Base-by-base conservation (phyloP, 2,113 vertebrate species). In the Engystomops pustulosus region DNA sequence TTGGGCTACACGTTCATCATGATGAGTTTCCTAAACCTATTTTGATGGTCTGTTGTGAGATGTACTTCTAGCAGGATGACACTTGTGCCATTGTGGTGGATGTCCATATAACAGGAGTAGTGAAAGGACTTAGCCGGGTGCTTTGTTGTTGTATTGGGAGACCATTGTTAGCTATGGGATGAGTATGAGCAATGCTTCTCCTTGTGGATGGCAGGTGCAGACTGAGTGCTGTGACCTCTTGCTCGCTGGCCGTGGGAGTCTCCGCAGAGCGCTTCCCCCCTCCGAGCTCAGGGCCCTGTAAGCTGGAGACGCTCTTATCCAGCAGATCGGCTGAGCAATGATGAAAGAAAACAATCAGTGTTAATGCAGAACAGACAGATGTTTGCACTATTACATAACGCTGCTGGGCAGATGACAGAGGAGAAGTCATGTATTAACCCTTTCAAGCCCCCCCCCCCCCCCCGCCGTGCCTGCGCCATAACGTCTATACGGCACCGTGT, bases 351-450 rank as follows among this genome's bases (percentile, higher is more conserved):
- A 84, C 82, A 85, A 70, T 85, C 62, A 78, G 72, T 15, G 62
- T 68, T 85, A 85, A 85, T 85, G 83, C 75, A 85, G 75, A 85
- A 79, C 83, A 85, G 74, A 51, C 74, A 85, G 83, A 85, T 85
- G 83, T 79, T 85, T 85, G 74, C 53, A 32, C 47, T 38, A 58
- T 85, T 85, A 69, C 62, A 85, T 85, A 79, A 85, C 30, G 49
- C 38, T 67, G 49, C 38, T 67, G 60, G 83, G 74, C 83, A 85
- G 83, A 85, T 85, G 34, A 58, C 32, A 10, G 30, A 53, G n/a
- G n/a, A 76, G 17, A 81, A 17, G 51, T 49, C 38, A 67, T 45
- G 20, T 11, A n/a, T 34, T 79, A 85, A 85, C 83, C 83, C 60
- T 23, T 79, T 70, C 34, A 44, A 4, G 17, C 30, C 30, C 23